Evolutionary conservation across 1,140 invertebrate genomes (phyloP).

Genomic region (Drosophila kikkawai): DNA sequence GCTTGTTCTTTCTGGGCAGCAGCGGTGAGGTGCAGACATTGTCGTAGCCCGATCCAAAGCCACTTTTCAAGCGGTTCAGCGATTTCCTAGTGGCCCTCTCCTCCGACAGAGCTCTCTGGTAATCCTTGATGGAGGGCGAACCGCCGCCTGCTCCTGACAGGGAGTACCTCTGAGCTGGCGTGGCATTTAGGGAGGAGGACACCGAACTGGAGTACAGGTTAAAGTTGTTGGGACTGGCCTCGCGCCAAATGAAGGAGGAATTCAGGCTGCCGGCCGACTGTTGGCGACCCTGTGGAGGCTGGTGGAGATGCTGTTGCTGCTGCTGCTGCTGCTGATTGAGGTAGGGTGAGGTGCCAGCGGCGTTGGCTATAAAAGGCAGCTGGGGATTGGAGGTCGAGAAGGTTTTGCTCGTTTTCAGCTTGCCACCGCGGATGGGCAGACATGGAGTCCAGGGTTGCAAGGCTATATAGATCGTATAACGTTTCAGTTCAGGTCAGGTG

Average conservation of each 20-base stretch:
- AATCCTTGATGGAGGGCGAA: conserved; percentile 57
- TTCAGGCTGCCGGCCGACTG: conserved; percentile 79
- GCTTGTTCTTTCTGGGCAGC: conserved; percentile 79
- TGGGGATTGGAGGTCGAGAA: conserved; percentile 85
- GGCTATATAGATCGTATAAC: conserved; percentile 62
- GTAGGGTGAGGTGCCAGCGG: conserved; percentile 39
- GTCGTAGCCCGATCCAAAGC: conserved; percentile 82
- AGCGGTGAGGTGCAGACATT: conserved; percentile 83
- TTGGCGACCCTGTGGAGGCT: conserved; percentile 42
- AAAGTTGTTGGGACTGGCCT: conserved; percentile 84
- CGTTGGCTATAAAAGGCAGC: conserved; percentile 75
- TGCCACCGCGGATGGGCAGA: conserved; percentile 84
- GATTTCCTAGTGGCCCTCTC: conserved; percentile 78
- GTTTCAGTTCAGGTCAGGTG: conserved; percentile 35
- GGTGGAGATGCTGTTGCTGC: conserved; percentile 35
- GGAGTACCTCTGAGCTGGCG: conserved; percentile 68
- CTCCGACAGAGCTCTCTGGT: conserved; percentile 80
- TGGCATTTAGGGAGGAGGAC: conserved; percentile 69
- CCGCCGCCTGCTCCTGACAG: conserved; percentile 37
- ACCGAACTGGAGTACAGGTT: conserved; percentile 84
- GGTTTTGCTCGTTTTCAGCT: conserved; percentile 84
- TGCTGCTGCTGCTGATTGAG: conserved; percentile 45
- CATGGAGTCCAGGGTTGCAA: conserved; percentile 85
- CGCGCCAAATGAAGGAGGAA: conserved; percentile 84
- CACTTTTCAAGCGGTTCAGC: conserved; percentile 80